Conservation (phyloP, 2,113 vertebrate genomes). For the Equus przewalskii region DNA sequence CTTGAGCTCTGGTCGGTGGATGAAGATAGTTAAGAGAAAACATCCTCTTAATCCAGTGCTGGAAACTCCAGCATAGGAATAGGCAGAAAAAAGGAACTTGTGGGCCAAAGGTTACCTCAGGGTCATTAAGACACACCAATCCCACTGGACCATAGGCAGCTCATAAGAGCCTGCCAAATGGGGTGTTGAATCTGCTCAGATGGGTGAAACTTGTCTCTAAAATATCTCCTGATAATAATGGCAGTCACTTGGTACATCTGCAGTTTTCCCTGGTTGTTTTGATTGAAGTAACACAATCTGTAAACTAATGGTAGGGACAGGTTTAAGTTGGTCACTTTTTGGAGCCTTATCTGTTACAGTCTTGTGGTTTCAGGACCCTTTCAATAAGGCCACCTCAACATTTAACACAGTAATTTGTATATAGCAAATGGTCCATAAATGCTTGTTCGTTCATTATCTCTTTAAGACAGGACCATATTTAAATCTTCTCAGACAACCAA, state of each 20-base stretch:
- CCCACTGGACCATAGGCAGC: not conserved
- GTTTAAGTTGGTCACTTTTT: conserved; percentile 5
- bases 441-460: not conserved
- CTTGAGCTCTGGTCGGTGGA: not conserved
- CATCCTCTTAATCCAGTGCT: not conserved
- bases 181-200: not conserved
- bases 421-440: not conserved
- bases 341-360: not conserved
- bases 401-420: not conserved
- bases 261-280: not conserved
- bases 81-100: not conserved
- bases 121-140: not conserved
- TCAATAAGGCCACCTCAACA: not conserved
- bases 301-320: not conserved
- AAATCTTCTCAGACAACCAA: not conserved
- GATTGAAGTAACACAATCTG: not conserved
- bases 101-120: not conserved
- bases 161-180: not conserved
- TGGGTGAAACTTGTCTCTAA: not conserved
- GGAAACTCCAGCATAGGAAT: not conserved
- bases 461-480: not conserved
- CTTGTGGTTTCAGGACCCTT: not conserved
- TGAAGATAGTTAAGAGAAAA: not conserved
- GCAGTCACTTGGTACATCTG: not conserved
- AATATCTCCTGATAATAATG: not conserved